Percentiles rank a stretch among this genome's conserved stretches.
Conservation (phyloP, 2,113 vertebrate species). For the Lampris incognitus region DNA sequence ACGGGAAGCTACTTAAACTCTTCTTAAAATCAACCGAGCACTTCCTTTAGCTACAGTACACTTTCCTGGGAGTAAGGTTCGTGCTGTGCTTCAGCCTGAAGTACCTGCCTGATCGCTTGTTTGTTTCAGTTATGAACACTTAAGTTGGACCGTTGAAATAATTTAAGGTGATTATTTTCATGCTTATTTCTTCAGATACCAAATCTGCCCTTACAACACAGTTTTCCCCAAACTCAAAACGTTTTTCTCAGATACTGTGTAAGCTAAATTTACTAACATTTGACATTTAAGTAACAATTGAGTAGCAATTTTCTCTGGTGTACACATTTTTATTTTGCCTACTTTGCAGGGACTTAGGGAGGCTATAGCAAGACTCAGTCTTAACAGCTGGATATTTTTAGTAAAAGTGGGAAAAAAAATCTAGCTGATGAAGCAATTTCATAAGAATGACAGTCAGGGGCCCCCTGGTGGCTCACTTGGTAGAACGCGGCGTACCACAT, state of each 20-base stretch:
- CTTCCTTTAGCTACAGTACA: slow-evolving; percentile 56
- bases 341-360: slow-evolving; percentile 6
- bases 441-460: neutral
- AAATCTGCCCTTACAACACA: neutral
- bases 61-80: slow-evolving; percentile 41
- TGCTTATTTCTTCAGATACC: neutral
- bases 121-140: slow-evolving; percentile 22
- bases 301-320: neutral
- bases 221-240: neutral
- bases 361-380: neutral
- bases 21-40: slow-evolving; percentile 69
- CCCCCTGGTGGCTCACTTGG: neutral
- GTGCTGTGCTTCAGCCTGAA: slow-evolving; percentile 35
- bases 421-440: slow-evolving; percentile 9
- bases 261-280: neutral
- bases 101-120: slow-evolving; percentile 27
- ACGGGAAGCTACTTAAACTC: slow-evolving; percentile 71
- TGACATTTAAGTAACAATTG: neutral
- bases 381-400: neutral
- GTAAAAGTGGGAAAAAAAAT: neutral
- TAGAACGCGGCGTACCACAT: too few relatives aligned
- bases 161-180: neutral
- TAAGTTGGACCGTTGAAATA: neutral
- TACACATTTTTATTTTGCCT: neutral
- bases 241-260: neutral